These are phyloP conservation scores for Podotricha telesiphe DNA, from an alignment of 2,888 invertebrate genomes.

Conservation along the genomic window DNA sequence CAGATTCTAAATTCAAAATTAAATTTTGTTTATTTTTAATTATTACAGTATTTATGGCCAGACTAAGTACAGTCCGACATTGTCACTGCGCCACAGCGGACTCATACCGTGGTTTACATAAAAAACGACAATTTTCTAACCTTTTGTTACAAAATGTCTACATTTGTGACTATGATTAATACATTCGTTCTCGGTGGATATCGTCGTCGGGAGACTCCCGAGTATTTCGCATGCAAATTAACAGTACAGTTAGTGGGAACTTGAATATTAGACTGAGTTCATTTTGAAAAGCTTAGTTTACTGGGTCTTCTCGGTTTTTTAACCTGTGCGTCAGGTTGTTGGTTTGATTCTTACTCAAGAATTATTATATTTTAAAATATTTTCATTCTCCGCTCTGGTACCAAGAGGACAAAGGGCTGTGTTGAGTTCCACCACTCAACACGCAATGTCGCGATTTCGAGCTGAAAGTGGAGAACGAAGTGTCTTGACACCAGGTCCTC, in stretches of 20 bases:
- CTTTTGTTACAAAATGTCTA: constrained; percentile 26
- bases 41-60: too few species aligned
- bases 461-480: too few species aligned
- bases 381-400: too few species aligned
- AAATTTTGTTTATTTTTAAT: too few species aligned
- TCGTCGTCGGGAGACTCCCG: constrained; percentile 39
- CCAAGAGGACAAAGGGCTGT: too few species aligned
- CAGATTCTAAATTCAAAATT: too few species aligned
- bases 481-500: too few species aligned
- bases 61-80: too few species aligned
- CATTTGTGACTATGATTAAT: constrained; percentile 43
- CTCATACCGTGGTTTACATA: neutral
- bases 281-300: constrained; percentile 4
- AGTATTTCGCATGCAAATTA: constrained; percentile 44
- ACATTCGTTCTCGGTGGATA: constrained; percentile 38
- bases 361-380: too few species aligned
- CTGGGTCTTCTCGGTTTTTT: neutral
- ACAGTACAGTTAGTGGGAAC: constrained; percentile 22
- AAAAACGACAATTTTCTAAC: neutral
- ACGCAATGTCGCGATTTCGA: too few species aligned
- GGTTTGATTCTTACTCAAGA: too few species aligned
- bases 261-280: constrained; percentile 8
- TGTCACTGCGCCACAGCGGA: neutral
- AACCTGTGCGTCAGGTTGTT: neutral
- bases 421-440: too few species aligned